Percentiles rank a stretch among this genome's conserved stretches.
These are phyloP conservation scores for Eupithecia subumbrata DNA, from an alignment of 2,888 invertebrate genomes.

Conservation along the genomic window DNA sequence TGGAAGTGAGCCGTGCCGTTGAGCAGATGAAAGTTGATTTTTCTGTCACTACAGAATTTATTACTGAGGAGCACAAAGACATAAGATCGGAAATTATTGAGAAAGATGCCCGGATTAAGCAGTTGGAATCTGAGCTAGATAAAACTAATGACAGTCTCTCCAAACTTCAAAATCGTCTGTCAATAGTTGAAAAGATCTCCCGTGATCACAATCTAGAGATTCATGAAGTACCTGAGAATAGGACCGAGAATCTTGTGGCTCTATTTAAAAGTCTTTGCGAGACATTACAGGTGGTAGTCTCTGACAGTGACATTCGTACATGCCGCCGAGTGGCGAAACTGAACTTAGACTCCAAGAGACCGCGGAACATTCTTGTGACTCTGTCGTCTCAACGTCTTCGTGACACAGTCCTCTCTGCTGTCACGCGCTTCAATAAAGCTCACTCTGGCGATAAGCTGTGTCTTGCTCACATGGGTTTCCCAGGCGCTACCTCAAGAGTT, in stretches of 20 bases:
- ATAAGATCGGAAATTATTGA: slow-evolving; percentile 5
- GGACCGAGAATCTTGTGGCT: slow-evolving; percentile 22
- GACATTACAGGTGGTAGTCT: slow-evolving; percentile 13
- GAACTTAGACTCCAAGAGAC: slow-evolving; percentile 28
- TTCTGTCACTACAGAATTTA: slow-evolving; percentile 31
- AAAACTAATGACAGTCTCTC: neutral
- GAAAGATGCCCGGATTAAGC: slow-evolving; percentile 5
- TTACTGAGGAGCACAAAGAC: slow-evolving; percentile 22
- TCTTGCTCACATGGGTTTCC: slow-evolving; percentile 23
- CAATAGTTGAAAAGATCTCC: slow-evolving; percentile 29
- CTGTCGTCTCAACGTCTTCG: slow-evolving; percentile 21
- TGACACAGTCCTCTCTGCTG: slow-evolving; percentile 29
- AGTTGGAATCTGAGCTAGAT: slow-evolving; percentile 10
- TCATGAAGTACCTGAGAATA: slow-evolving; percentile 36
- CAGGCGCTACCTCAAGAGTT: slow-evolving; percentile 8
- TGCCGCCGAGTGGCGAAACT: slow-evolving; percentile 35
- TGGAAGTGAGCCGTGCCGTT: slow-evolving; percentile 10
- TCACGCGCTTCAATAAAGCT: slow-evolving; percentile 34
- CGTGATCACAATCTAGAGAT: slow-evolving; percentile 34
- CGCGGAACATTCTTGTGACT: slow-evolving; percentile 28
- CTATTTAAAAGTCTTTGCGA: slow-evolving; percentile 34
- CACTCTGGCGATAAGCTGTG: slow-evolving; percentile 21
- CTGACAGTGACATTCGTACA: slow-evolving; percentile 22
- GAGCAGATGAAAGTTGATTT: slow-evolving; percentile 17
- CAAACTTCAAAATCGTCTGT: slow-evolving; percentile 23